Percentiles rank a stretch among this genome's conserved stretches.
phyloP scores from a whole-genome alignment of 2,797 vertebrate genomes.

The Diceros bicornis region DNA sequence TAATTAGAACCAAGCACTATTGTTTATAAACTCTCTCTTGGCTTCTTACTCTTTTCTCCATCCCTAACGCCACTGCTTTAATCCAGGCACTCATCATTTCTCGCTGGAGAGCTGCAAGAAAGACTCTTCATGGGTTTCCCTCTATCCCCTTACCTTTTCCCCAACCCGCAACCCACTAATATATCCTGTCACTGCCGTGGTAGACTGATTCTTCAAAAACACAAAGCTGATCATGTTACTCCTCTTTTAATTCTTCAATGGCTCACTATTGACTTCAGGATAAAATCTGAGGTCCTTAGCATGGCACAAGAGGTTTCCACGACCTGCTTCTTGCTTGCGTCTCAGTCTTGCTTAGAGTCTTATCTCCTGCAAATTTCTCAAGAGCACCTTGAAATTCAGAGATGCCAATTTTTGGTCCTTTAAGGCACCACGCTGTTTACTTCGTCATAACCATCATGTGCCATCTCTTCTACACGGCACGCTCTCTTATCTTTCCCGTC shows the following conservation, averaged over 20 bases:
- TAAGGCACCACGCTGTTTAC: background rate
- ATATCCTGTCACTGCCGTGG: background rate
- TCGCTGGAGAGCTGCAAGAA: background rate
- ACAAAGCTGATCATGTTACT: background rate
- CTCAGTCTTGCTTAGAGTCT: background rate
- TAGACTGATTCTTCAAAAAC: background rate
- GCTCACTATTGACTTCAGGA: background rate
- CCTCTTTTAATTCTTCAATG: background rate
- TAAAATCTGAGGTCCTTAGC: background rate
- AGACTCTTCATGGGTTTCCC: background rate
- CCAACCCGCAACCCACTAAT: background rate
- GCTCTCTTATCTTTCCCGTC: background rate
- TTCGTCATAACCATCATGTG: background rate
- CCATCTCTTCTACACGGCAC: background rate
- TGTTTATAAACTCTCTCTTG: background rate
- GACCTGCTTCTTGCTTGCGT: background rate
- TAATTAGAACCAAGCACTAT: background rate
- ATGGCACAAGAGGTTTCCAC: background rate
- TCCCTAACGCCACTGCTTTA: background rate
- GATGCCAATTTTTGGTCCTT: background rate
- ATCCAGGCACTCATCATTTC: background rate
- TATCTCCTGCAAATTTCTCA: background rate
- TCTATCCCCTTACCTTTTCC: background rate
- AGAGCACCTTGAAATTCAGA: background rate
- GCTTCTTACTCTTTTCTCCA: background rate